Evolutionary conservation across 2,113 vertebrate species (phyloP).

Genomic region (Corydoras sp.): DNA sequence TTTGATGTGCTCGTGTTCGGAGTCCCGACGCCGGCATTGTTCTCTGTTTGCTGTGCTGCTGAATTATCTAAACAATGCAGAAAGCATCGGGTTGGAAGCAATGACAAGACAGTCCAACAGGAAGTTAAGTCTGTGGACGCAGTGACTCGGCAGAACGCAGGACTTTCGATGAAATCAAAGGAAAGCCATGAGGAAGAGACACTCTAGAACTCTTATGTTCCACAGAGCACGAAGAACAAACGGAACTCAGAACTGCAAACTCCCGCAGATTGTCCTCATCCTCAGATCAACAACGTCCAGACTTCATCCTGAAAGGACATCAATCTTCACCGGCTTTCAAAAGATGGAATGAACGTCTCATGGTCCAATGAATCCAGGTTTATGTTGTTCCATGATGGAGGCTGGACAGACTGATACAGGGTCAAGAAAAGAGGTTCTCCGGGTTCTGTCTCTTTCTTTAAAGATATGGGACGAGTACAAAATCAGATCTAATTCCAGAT

Average conservation of each 20-base stretch:
- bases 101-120: conserved; percentile 16
- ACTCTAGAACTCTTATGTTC: conserved; percentile 24
- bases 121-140: conserved; percentile 13
- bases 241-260: conserved; percentile 4
- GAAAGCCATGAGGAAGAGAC: conserved; percentile 23
- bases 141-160: conserved; percentile 21
- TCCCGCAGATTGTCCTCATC: neutral
- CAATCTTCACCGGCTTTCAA: neutral
- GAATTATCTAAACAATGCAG: conserved; percentile 37
- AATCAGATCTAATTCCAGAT: too few species aligned
- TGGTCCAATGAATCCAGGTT: too few species aligned
- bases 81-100: conserved; percentile 10
- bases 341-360: too few species aligned
- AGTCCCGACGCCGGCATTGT: conserved; percentile 33
- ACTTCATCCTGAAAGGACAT: neutral
- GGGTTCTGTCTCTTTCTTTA: too few species aligned
- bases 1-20: conserved; percentile 24
- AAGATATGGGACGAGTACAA: too few species aligned
- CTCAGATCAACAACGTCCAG: neutral
- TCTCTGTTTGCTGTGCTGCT: conserved; percentile 23
- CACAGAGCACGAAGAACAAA: conserved; percentile 12
- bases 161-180: conserved; percentile 34
- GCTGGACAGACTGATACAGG: too few species aligned
- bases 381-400: too few species aligned
- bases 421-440: too few species aligned